Conservation (phyloP, 2,888 invertebrate genomes). For the Amblyjoppa proteus region DNA sequence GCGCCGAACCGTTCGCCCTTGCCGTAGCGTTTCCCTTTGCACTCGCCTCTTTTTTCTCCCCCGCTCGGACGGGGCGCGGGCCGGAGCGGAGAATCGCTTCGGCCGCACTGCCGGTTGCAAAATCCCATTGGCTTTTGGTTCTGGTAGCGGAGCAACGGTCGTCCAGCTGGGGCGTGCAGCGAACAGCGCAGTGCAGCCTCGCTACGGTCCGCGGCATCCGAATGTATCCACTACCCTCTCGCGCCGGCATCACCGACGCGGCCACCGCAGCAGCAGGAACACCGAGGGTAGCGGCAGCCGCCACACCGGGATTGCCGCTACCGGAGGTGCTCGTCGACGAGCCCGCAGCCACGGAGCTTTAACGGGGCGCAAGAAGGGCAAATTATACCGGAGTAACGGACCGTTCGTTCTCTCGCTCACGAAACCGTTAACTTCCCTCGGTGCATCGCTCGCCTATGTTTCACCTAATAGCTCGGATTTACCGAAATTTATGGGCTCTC, state of each 20-base stretch:
- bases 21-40: constrained; percentile 31
- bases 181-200: constrained; percentile 46
- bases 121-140: constrained; percentile 75
- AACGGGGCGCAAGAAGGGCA: constrained; percentile 71
- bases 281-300: neutral
- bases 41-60: neutral
- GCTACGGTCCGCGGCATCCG: constrained; percentile 52
- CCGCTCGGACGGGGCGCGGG: neutral
- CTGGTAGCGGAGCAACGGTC: constrained; percentile 45
- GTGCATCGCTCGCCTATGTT: constrained; percentile 47
- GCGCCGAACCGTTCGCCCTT: constrained; percentile 59
- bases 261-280: constrained; percentile 7
- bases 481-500: constrained; percentile 75
- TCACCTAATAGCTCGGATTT: constrained; percentile 76
- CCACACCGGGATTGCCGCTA: constrained; percentile 19
- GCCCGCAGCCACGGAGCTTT: constrained; percentile 64
- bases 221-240: constrained; percentile 48
- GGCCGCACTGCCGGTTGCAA: constrained; percentile 44
- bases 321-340: constrained; percentile 56
- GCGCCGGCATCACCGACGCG: constrained; percentile 13
- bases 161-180: constrained; percentile 29
- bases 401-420: constrained; percentile 28
- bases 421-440: constrained; percentile 40
- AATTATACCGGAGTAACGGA: constrained; percentile 73
- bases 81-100: constrained; percentile 44